These are phyloP conservation scores for Camelus bactrianus DNA, from an alignment of 2,113 vertebrate species.

Conservation along the genomic window DNA sequence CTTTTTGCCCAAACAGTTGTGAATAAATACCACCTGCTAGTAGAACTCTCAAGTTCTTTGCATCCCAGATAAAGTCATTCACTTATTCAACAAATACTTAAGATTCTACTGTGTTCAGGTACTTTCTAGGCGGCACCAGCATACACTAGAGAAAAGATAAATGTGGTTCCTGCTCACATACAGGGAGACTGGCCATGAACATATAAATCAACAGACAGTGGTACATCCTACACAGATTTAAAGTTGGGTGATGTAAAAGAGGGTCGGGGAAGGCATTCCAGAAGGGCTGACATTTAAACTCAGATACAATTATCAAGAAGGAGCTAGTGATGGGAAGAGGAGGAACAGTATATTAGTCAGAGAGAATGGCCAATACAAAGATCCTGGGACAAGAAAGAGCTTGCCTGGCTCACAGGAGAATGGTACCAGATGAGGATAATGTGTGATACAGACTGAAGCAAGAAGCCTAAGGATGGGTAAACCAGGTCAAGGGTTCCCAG, in stretches of 20 bases:
- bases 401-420: neutral
- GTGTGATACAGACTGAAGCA: neutral
- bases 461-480: neutral
- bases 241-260: neutral
- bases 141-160: neutral
- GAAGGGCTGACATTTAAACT: constrained; percentile 5
- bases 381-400: neutral
- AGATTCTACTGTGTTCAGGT: neutral
- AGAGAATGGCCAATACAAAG: neutral
- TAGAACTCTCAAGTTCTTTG: neutral
- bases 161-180: neutral
- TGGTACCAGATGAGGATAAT: neutral
- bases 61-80: neutral
- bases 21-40: neutral
- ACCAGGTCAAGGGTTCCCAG: neutral
- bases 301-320: neutral
- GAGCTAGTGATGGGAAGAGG: neutral
- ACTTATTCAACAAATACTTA: constrained; percentile 16
- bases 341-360: neutral
- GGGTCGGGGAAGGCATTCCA: neutral
- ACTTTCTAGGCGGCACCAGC: neutral
- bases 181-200: neutral
- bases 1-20: neutral
- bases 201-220: neutral
- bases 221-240: neutral